These are phyloP conservation scores for Paracentrotus lividus DNA, from an alignment of 53 echinoderm and acorn worm species.

Conservation along the genomic window DNA sequence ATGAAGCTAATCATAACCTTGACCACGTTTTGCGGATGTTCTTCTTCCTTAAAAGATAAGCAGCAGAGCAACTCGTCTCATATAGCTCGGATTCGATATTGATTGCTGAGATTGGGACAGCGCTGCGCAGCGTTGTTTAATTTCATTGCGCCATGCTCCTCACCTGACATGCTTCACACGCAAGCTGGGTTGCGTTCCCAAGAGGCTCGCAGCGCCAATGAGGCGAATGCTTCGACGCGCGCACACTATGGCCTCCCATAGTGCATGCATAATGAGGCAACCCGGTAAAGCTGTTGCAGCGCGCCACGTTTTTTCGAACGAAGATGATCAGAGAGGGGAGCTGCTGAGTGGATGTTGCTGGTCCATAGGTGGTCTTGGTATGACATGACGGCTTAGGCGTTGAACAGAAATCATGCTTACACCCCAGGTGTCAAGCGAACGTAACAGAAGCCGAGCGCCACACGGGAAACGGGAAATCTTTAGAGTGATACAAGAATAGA, in stretches of 20 bases:
- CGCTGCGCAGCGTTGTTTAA: constrained; percentile 64
- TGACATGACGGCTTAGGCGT: constrained; percentile 44
- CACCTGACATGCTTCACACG: constrained; percentile 70
- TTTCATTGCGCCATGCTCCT: constrained; percentile 64
- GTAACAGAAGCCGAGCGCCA: constrained; percentile 56
- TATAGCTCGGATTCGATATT: constrained; percentile 53
- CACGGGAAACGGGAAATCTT: background rate
- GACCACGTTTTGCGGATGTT: constrained; percentile 63
- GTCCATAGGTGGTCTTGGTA: constrained; percentile 64
- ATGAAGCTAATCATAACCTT: constrained; percentile 67
- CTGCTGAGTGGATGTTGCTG: constrained; percentile 38
- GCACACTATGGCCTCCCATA: constrained; percentile 48
- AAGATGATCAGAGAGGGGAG: constrained; percentile 8
- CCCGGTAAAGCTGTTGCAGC: background rate
- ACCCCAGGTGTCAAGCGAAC: constrained; percentile 61
- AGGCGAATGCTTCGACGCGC: constrained; percentile 66
- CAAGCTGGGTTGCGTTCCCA: constrained; percentile 51
- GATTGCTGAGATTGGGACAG: constrained; percentile 19
- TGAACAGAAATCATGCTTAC: constrained; percentile 49
- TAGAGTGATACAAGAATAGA: background rate
- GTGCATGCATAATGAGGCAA: constrained; percentile 62
- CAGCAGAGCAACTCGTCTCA: constrained; percentile 8
- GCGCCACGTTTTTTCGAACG: background rate
- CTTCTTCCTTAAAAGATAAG: constrained; percentile 20
- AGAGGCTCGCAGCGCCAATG: constrained; percentile 41